phyloP scores from a whole-genome alignment of 2,888 invertebrate genomes.

The Tanytarsus gracilentus region DNA sequence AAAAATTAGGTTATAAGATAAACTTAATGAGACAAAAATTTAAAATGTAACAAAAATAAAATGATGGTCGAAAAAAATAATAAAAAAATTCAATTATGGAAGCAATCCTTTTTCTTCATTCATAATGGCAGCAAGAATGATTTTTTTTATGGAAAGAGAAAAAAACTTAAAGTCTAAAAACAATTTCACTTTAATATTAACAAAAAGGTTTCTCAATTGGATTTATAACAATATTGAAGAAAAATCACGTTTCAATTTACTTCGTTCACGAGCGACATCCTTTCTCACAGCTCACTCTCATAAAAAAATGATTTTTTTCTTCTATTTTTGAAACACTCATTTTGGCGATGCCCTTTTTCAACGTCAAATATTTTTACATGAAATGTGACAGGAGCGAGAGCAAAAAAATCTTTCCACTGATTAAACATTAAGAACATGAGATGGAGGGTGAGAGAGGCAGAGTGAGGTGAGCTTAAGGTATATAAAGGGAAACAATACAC shows the following conservation, averaged over 20 bases:
- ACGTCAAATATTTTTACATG: constrained; percentile 11
- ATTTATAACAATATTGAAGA: constrained; percentile 10
- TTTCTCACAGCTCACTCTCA: background rate
- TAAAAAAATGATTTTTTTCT: background rate
- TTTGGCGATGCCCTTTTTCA: constrained; percentile 23
- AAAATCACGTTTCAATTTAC: constrained; percentile 10
- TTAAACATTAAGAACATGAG: constrained; percentile 6
- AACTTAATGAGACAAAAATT: background rate
- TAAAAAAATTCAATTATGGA: background rate
- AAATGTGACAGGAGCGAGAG: constrained; percentile 5
- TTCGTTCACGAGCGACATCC: background rate
- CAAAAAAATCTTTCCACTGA: background rate
- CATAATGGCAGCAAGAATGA: background rate
- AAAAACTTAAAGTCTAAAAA: background rate
- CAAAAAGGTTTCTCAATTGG: background rate
- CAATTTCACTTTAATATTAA: constrained; percentile 7
- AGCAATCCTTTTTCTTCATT: background rate
- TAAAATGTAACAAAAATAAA: background rate
- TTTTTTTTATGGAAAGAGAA: background rate
- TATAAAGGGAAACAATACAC: no score
- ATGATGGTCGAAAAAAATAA: background rate
- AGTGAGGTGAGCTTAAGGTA: no score
- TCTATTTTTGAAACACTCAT: background rate
- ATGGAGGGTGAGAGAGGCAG: background rate
- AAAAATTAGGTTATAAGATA: no score